Evolutionary conservation across 2,888 invertebrate species (phyloP).

Genomic region (Galeopsomyia nigrocyanea): DNA sequence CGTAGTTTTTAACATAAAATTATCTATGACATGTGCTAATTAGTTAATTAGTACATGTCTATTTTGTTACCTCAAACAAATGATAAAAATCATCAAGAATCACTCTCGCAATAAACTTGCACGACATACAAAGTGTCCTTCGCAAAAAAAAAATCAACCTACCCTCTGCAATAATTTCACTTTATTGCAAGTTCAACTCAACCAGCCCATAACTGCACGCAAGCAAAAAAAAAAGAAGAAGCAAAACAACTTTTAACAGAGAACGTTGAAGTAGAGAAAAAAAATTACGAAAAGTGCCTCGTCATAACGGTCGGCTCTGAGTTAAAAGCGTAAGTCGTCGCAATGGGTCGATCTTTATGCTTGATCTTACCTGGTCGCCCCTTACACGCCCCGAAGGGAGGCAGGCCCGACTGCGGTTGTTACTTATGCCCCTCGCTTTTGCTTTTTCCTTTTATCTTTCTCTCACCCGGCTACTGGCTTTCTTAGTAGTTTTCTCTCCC

Average conservation of each 20-base stretch:
- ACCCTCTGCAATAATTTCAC: too few species aligned
- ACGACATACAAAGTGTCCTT: too few species aligned
- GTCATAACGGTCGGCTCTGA: conserved; percentile 63
- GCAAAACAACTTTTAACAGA: too few species aligned
- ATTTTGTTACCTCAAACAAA: too few species aligned
- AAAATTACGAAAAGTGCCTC: conserved; percentile 49
- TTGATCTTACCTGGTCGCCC: conserved; percentile 63
- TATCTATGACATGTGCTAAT: too few species aligned
- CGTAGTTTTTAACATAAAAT: too few species aligned
- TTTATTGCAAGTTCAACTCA: too few species aligned
- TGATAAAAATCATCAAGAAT: too few species aligned
- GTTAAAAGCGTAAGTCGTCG: neutral
- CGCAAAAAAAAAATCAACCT: too few species aligned
- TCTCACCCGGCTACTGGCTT: conserved; percentile 12
- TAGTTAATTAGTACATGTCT: too few species aligned
- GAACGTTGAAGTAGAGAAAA: neutral
- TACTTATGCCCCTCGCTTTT: conserved; percentile 48
- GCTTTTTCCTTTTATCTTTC: conserved; percentile 37
- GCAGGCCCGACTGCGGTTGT: conserved; percentile 59
- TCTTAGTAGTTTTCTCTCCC: conserved; percentile 24
- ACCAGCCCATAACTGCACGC: neutral
- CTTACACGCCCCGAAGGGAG: conserved; percentile 59
- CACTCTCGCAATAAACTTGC: too few species aligned
- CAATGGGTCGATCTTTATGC: conserved; percentile 63
- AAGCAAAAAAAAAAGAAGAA: neutral